phyloP scores from a whole-genome alignment of 2,797 vertebrate genomes.

The Brachyrhaphis roseni region DNA sequence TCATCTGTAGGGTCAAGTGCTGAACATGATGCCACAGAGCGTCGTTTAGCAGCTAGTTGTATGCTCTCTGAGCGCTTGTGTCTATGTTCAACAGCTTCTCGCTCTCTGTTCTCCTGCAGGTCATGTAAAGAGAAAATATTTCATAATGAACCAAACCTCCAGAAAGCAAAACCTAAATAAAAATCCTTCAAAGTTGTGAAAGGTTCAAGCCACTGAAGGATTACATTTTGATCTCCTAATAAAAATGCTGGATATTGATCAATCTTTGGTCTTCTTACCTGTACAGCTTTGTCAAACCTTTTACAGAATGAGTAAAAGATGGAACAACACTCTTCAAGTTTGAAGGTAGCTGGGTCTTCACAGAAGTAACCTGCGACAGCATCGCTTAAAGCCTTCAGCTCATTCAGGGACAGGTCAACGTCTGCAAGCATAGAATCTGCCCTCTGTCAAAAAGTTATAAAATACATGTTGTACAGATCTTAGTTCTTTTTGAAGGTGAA shows the following conservation, averaged over 20 bases:
- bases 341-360: slow-evolving; percentile 81
- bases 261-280: slow-evolving; percentile 61
- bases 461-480: background rate
- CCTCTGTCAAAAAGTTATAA: slow-evolving; percentile 58
- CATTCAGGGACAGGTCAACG: slow-evolving; percentile 60
- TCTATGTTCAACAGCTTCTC: slow-evolving; percentile 72
- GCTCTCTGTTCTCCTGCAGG: slow-evolving; percentile 76
- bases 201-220: background rate
- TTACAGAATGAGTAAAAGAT: slow-evolving; percentile 84
- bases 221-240: background rate
- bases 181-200: background rate
- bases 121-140: background rate
- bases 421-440: slow-evolving; percentile 72
- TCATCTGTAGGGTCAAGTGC: slow-evolving; percentile 41
- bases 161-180: background rate
- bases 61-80: slow-evolving; percentile 63
- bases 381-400: slow-evolving; percentile 60
- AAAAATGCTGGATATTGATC: background rate
- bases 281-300: slow-evolving; percentile 79
- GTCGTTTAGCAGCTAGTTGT: slow-evolving; percentile 54
- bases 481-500: background rate
- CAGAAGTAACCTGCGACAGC: slow-evolving; percentile 83
- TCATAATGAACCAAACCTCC: background rate
- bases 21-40: slow-evolving; percentile 55
- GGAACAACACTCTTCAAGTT: slow-evolving; percentile 83